Percentiles rank a stretch among this genome's conserved stretches.
Conservation (phyloP, 2,113 vertebrate genomes). For the Canis aureus region DNA sequence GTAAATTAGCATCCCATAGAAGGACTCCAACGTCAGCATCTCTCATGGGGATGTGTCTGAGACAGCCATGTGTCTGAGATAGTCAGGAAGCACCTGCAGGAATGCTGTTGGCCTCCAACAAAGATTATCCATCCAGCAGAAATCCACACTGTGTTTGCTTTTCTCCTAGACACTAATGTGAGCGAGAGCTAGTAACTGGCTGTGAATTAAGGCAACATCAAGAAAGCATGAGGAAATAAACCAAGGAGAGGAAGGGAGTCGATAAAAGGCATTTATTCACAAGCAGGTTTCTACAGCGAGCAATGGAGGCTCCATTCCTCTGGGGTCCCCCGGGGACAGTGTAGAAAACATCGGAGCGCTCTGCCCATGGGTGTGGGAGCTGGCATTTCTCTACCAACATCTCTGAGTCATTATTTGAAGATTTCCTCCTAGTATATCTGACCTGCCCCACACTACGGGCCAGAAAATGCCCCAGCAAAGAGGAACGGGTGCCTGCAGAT, state of each 20-base stretch:
- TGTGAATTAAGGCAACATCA: background rate
- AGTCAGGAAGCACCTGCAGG: background rate
- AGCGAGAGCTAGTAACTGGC: background rate
- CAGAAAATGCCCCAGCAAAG: background rate
- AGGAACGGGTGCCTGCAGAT: background rate
- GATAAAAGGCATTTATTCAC: background rate
- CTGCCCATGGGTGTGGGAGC: accelerated
- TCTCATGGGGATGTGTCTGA: background rate
- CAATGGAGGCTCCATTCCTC: background rate
- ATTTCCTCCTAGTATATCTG: background rate
- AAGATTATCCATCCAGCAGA: background rate
- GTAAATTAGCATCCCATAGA: background rate
- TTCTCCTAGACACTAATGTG: background rate
- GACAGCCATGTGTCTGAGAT: background rate
- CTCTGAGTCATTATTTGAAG: background rate
- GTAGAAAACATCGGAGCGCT: accelerated
- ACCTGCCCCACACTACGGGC: too few relatives aligned
- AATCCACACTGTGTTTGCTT: background rate
- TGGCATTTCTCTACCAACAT: background rate
- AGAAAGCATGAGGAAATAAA: background rate
- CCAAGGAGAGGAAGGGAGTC: background rate
- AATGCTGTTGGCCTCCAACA: background rate
- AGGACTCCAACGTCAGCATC: background rate
- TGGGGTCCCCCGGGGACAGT: background rate
- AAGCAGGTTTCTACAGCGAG: background rate